Evolutionary conservation across 2,888 invertebrate genomes (phyloP).

Genomic region (Laothoe populi): DNA sequence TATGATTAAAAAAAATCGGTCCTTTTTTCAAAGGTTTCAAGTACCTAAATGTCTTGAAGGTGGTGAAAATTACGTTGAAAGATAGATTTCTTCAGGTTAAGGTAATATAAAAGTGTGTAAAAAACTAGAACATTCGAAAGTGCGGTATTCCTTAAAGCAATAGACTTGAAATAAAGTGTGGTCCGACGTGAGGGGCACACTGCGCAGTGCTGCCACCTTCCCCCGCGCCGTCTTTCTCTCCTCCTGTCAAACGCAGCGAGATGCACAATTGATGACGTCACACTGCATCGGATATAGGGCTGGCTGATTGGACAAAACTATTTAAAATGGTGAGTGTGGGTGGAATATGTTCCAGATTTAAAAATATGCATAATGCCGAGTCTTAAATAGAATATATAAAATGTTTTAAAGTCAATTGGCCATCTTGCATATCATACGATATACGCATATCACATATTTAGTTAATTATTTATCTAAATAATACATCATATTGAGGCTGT

Average conservation of each 20-base stretch:
- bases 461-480: no score
- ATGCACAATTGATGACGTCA: constrained; percentile 39
- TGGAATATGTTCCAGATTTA: no score
- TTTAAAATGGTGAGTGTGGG: background rate
- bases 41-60: no score
- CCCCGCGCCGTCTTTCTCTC: constrained; percentile 13
- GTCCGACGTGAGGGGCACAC: constrained; percentile 5
- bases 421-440: no score
- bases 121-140: background rate
- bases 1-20: no score
- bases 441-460: no score
- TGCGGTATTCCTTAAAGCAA: constrained; percentile 12
- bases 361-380: no score
- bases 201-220: background rate
- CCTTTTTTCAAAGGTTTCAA: no score
- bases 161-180: constrained; percentile 13
- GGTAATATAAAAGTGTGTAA: background rate
- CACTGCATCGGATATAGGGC: constrained; percentile 32
- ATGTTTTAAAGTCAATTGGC: no score
- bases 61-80: no score
- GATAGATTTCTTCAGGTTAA: background rate
- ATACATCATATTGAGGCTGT: no score
- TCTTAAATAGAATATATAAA: no score
- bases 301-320: background rate
- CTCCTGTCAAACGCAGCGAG: constrained; percentile 32